Percentiles rank a stretch among this genome's conserved stretches.
Conservation (phyloP, 2,113 vertebrate genomes). For the Gambusia holbrooki region DNA sequence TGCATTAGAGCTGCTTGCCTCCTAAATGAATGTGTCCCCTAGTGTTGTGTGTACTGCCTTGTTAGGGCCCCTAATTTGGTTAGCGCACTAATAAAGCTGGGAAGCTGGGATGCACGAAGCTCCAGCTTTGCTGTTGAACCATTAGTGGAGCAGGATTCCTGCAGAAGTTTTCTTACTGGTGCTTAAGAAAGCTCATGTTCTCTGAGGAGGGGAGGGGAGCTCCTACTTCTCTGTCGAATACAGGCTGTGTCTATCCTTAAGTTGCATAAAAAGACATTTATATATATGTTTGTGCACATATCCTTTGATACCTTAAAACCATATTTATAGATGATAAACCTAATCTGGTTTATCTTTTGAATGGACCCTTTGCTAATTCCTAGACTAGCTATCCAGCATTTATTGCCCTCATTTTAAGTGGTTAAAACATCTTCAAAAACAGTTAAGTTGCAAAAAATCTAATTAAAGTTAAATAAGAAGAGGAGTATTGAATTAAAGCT, state of each 20-base stretch:
- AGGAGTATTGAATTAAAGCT: too few relatives aligned
- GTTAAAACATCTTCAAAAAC: too few relatives aligned
- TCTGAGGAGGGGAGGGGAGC: slow-evolving; percentile 7
- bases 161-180: neutral
- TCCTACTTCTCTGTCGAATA: neutral
- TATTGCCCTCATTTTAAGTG: too few relatives aligned
- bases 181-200: slow-evolving; percentile 16
- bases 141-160: slow-evolving; percentile 4
- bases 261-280: neutral
- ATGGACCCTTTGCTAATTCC: neutral
- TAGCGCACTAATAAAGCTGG: slow-evolving; percentile 69
- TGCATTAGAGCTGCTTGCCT: slow-evolving; percentile 56
- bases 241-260: neutral
- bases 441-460: too few relatives aligned
- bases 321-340: neutral
- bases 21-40: slow-evolving; percentile 63
- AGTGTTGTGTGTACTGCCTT: slow-evolving; percentile 65
- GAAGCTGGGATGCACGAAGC: slow-evolving; percentile 58
- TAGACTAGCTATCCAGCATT: too few relatives aligned
- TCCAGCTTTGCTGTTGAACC: slow-evolving; percentile 22
- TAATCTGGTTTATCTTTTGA: neutral
- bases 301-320: too few relatives aligned
- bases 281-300: too few relatives aligned
- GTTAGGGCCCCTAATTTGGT: slow-evolving; percentile 70
- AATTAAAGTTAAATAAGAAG: too few relatives aligned